Evolutionary conservation across 2,797 vertebrate genomes (phyloP), one percentile per base, ranked within the genome.

Genomic region (Lerista edwardsae): DNA sequence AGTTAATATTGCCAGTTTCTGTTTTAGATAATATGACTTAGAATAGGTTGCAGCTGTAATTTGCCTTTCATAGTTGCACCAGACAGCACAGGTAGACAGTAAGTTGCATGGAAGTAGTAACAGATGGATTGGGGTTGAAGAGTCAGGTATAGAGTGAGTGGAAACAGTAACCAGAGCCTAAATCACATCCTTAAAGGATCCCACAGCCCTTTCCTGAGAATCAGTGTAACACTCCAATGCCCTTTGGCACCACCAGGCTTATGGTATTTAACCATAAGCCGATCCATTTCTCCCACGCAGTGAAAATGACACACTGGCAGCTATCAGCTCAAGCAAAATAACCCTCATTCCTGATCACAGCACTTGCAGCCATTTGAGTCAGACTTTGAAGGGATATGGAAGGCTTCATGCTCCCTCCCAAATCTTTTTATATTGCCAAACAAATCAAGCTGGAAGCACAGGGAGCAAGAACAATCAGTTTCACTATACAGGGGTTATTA

Each of bases 231-330:
- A 69, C 44, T 47, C n/a, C 17, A 31, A 81, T n/a, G 27, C 25
- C 21, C 4, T 41, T 77, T 36, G 39, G 72, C n/a, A 36, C 65
- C 41, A 55, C 27, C 27, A 74, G 62, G 31, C 12, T 75, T 80
- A 62, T 62, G 79, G 74, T 87, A 68, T 55, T 55, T 55, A 55
- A 10, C 55, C 39, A 47, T 69, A 83, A 69, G 25, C 55, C 10
- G 9, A 83, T 62, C 76, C 64, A 75, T 75, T 87, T 75, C 41
- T 41, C 64, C 62, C 82, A 64, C 47, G 73, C 75, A 47, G 41
- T 75, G 81, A 84, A 75, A 84, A 87, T 76, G 51, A 80, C 39
- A 80, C 17, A n/a, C 51, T 39, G 55, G n/a, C 55, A 75, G 39
- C 14, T 79, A 51, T 83, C 61, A 39, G 39, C 31, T 80, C 27